These are phyloP conservation scores for Cettia cetti DNA, from an alignment of 2,113 vertebrate genomes.

Conservation along the genomic window DNA sequence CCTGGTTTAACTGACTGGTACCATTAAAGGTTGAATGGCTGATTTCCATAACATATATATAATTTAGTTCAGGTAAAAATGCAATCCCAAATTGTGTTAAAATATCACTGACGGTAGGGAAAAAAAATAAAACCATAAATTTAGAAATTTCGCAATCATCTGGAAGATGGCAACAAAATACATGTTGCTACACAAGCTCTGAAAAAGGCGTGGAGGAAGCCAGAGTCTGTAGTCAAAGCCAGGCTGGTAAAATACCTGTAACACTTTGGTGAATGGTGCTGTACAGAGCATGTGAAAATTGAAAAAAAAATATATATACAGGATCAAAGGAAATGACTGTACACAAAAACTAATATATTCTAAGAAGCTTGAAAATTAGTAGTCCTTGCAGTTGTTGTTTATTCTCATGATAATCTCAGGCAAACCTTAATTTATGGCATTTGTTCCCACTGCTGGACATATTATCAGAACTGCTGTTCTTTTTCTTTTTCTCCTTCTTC, in stretches of 20 bases:
- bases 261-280: not conserved
- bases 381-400: not conserved
- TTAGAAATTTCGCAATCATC: not conserved
- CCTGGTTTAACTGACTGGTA: not conserved
- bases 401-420: slow-evolving; percentile 4
- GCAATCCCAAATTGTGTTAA: not conserved
- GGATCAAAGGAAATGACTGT: not conserved
- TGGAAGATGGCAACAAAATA: not conserved
- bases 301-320: not conserved
- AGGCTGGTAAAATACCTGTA: not conserved
- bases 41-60: not conserved
- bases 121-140: not conserved
- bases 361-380: slow-evolving; percentile 1
- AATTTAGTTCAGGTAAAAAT: not conserved
- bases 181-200: not conserved
- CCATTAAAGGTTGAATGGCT: not conserved
- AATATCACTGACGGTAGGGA: not conserved
- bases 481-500: not conserved
- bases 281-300: not conserved
- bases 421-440: not conserved
- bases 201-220: not conserved
- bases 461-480: not conserved
- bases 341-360: not conserved
- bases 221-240: not conserved
- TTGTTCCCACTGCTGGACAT: not conserved